Evolutionary conservation across 2,797 vertebrate species (phyloP).

Genomic region (Notamacropus eugenii): DNA sequence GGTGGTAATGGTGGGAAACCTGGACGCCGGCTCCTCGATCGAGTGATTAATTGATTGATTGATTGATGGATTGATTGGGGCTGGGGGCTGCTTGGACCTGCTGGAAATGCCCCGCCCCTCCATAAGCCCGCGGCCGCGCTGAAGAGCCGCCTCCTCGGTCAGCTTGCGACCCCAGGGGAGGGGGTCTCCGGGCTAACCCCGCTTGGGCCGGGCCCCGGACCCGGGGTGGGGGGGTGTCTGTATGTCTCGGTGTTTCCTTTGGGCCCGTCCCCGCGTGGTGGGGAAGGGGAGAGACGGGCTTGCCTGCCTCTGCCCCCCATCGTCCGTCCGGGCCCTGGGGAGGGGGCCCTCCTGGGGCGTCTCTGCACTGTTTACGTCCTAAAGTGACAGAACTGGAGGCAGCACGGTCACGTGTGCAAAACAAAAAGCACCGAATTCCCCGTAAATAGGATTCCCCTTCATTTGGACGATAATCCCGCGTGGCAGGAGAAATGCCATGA

Average conservation of each 20-base stretch:
- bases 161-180: neutral
- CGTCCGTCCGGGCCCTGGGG: neutral
- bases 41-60: no score
- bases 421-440: slow-evolving; percentile 24
- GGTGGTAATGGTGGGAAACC: neutral
- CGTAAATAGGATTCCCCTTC: slow-evolving; percentile 58
- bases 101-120: neutral
- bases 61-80: neutral
- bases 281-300: neutral
- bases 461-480: slow-evolving; percentile 40
- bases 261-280: neutral
- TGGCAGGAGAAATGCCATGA: neutral
- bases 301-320: neutral
- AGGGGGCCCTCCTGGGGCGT: slow-evolving; percentile 33
- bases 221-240: neutral
- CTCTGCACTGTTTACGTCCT: slow-evolving; percentile 62
- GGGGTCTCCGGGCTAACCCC: no score
- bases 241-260: neutral
- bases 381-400: slow-evolving; percentile 58
- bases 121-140: neutral
- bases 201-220: no score
- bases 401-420: slow-evolving; percentile 65
- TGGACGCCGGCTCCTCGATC: neutral
- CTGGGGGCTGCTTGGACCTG: neutral
- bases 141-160: neutral